phyloP scores from a whole-genome alignment of 2,797 vertebrate genomes.

The Ctenopoma kingsleyae region DNA sequence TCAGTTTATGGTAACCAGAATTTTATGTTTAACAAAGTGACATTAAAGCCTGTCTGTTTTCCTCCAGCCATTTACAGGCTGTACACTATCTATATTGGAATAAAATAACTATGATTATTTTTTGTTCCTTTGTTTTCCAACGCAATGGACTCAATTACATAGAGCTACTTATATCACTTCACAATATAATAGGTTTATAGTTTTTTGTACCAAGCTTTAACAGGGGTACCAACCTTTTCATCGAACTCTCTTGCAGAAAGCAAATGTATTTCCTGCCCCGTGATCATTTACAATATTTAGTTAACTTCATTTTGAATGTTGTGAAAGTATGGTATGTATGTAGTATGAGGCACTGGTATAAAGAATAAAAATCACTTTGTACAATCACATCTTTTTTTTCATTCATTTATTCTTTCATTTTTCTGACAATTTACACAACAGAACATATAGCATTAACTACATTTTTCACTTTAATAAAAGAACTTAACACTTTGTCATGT shows the following conservation, averaged over 20 bases:
- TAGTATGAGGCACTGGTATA: not conserved
- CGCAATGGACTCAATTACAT: too few relatives aligned
- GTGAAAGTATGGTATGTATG: not conserved
- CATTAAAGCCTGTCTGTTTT: not conserved
- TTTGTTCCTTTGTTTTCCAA: not conserved
- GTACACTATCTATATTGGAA: not conserved
- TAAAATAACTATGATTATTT: not conserved
- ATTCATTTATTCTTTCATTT: conserved; percentile 50
- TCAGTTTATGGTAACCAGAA: conserved; percentile 6
- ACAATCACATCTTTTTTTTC: conserved; percentile 11
- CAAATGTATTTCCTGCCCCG: not conserved
- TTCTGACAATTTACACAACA: conserved; percentile 70
- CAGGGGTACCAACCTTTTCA: too few relatives aligned
- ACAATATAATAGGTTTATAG: too few relatives aligned
- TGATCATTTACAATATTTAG: not conserved
- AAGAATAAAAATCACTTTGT: conserved; percentile 9
- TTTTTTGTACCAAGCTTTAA: too few relatives aligned
- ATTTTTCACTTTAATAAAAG: conserved; percentile 63
- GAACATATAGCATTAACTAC: conserved; percentile 52
- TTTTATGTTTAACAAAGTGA: conserved; percentile 12
- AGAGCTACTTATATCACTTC: not conserved
- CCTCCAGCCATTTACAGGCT: not conserved
- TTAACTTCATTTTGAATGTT: not conserved
- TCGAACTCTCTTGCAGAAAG: too few relatives aligned
- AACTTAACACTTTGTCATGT: conserved; percentile 49